Conservation (phyloP, 2,113 vertebrate genomes). For the Brachyhypopomus gauderio region DNA sequence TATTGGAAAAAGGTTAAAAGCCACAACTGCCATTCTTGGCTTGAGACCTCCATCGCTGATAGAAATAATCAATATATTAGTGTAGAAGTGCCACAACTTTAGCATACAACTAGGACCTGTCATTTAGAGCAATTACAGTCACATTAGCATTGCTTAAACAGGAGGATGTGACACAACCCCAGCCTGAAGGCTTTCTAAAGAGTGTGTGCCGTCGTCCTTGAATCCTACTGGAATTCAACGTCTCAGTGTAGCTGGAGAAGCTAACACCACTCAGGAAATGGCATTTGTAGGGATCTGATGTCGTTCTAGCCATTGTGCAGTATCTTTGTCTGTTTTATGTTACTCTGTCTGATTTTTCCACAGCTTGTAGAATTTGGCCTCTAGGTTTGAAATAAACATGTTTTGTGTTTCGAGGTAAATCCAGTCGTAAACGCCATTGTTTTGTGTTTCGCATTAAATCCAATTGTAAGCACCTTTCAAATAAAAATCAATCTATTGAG, state of each 20-base stretch:
- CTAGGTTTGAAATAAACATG: neutral
- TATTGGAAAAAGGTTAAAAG: conserved; percentile 52
- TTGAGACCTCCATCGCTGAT: conserved; percentile 44
- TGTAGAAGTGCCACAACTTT: conserved; percentile 49
- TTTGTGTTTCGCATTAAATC: conserved; percentile 15
- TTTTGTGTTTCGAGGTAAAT: conserved; percentile 18
- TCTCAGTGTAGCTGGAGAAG: neutral
- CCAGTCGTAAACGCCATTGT: conserved; percentile 1
- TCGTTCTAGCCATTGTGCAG: neutral
- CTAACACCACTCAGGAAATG: neutral
- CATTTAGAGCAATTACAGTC: neutral
- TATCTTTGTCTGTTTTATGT: neutral
- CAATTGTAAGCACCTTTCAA: conserved; percentile 23
- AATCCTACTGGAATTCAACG: conserved; percentile 5
- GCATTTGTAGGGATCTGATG: neutral
- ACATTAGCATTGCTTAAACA: neutral
- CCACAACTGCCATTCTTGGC: conserved; percentile 46
- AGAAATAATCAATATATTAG: conserved; percentile 61
- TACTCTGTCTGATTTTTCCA: neutral
- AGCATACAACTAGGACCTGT: conserved; percentile 47
- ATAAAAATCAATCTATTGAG: conserved; percentile 38
- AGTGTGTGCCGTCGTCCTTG: neutral
- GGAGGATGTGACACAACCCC: neutral
- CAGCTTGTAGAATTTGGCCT: neutral
- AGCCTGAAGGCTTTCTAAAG: neutral